Percentiles rank a stretch among this genome's conserved stretches.
Evolutionary conservation across 2,113 vertebrate species (phyloP).

Genomic region (Ahaetulla prasina): DNA sequence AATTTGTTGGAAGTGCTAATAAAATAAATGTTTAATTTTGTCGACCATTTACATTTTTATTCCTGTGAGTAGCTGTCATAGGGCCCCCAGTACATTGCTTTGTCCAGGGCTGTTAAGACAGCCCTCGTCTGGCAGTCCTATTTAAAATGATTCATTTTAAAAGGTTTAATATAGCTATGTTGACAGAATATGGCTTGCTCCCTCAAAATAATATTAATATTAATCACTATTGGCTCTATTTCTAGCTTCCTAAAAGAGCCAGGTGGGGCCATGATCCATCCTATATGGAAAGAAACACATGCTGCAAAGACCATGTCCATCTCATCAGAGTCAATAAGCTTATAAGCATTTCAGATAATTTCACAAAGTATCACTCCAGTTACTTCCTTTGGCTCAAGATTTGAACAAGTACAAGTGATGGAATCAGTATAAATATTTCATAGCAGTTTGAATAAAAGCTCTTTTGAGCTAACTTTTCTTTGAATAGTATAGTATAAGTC

Average conservation of each 20-base stretch:
- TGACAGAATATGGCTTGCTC: neutral
- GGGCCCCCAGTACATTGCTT: no score
- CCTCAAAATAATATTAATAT: neutral
- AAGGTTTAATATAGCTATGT: no score
- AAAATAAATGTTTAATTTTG: no score
- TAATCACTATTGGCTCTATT: neutral
- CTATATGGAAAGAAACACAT: neutral
- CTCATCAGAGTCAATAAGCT: neutral
- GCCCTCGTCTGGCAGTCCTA: no score
- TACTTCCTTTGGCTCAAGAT: neutral
- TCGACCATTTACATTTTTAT: no score
- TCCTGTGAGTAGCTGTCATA: no score
- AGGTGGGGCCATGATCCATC: neutral
- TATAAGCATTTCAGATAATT: neutral
- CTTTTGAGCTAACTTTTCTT: no score
- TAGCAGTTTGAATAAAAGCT: no score
- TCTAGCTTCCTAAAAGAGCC: neutral
- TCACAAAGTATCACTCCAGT: neutral
- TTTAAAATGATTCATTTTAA: no score
- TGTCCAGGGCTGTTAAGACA: no score
- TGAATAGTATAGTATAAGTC: no score
- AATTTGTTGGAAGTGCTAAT: no score
- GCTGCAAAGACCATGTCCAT: neutral
- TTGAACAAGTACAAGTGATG: neutral
- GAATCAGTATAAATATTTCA: neutral